A percentile compares a stretch with the other conserved stretches of the same genome.
phyloP scores from a whole-genome alignment of 1,140 invertebrate genomes.

The Drosophila neocordata region DNA sequence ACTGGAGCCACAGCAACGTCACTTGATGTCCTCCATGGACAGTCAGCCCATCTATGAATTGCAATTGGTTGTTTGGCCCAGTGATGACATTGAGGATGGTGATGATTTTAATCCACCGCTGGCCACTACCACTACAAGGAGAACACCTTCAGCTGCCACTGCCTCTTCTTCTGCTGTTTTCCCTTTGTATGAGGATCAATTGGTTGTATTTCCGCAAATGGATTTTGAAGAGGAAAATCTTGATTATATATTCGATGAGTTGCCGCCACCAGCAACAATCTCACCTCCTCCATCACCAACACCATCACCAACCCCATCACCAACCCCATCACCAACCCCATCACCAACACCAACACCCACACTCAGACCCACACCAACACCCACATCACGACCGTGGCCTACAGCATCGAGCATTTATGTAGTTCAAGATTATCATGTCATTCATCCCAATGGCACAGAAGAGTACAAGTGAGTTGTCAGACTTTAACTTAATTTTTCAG shows the following conservation, averaged over 20 bases:
- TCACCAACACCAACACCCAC: conserved; percentile 22
- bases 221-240: conserved; percentile 77
- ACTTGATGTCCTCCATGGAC: conserved; percentile 45
- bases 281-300: background rate
- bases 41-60: conserved; percentile 78
- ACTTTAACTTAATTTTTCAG: background rate
- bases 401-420: conserved; percentile 48
- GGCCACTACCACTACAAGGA: conserved; percentile 22
- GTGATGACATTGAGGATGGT: conserved; percentile 65
- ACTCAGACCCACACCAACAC: too few relatives aligned
- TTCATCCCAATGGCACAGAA: conserved; percentile 66
- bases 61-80: conserved; percentile 79
- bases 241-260: conserved; percentile 74
- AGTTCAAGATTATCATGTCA: conserved; percentile 63
- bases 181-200: conserved; percentile 77
- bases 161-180: conserved; percentile 22
- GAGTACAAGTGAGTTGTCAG: conserved; percentile 61
- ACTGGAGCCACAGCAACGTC: conserved; percentile 37
- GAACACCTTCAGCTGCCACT: conserved; percentile 30
- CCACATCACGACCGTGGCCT: conserved; percentile 20
- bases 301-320: background rate
- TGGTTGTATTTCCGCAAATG: conserved; percentile 78
- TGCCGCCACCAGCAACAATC: conserved; percentile 9
- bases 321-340: background rate
- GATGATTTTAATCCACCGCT: conserved; percentile 39